Percentiles rank a stretch among this genome's conserved stretches.
phyloP scores from a whole-genome alignment of 2,113 vertebrate genomes.

The Acrocephalus arundinaceus region DNA sequence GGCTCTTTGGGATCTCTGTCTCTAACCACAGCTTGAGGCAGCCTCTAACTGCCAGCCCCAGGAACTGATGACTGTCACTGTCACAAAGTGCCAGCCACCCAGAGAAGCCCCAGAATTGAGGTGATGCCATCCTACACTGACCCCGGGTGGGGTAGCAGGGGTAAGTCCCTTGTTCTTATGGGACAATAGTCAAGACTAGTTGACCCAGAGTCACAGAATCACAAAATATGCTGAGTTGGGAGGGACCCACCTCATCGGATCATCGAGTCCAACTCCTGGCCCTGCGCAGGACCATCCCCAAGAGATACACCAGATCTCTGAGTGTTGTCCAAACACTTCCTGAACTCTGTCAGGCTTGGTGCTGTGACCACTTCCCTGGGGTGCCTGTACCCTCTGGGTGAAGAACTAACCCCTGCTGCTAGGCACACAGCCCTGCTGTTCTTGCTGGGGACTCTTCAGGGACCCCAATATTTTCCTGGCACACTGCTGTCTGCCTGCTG shows the following conservation, averaged over 20 bases:
- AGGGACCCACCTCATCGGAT: background rate
- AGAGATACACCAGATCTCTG: background rate
- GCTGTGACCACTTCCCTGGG: background rate
- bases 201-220: background rate
- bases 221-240: background rate
- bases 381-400: background rate
- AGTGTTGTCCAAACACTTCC: background rate
- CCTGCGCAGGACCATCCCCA: background rate
- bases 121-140: background rate
- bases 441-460: background rate
- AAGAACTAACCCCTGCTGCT: background rate
- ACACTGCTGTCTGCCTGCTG: fast-evolving
- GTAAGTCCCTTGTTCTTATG: background rate
- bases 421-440: background rate
- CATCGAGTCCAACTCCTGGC: background rate
- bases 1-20: background rate
- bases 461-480: background rate
- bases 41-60: background rate
- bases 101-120: background rate
- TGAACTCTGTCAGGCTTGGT: background rate
- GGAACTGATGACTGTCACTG: background rate
- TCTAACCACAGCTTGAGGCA: background rate
- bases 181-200: background rate
- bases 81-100: background rate
- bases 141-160: background rate